phyloP scores from a whole-genome alignment of 2,888 invertebrate genomes.

The Lasius fuliginosus region DNA sequence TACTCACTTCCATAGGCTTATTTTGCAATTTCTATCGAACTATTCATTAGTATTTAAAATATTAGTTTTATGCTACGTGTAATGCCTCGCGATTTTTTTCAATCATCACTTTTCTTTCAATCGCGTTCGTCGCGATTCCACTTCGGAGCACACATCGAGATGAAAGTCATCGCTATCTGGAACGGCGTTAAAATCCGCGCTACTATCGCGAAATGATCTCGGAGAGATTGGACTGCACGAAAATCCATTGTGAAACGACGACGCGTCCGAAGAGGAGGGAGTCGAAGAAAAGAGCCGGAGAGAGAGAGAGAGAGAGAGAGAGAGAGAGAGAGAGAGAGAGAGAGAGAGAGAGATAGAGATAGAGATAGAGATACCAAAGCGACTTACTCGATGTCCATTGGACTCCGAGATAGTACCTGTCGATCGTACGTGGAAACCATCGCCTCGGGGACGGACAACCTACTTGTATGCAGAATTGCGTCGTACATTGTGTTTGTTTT shows the following conservation, averaged over 20 bases:
- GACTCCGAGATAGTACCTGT: slow-evolving; percentile 72
- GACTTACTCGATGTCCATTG: slow-evolving; percentile 62
- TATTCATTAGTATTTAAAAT: background rate
- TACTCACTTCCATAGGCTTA: background rate
- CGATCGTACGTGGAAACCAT: slow-evolving; percentile 75
- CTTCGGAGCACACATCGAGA: slow-evolving; percentile 1
- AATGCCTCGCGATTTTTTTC: slow-evolving; percentile 2
- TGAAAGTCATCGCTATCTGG: slow-evolving; percentile 36
- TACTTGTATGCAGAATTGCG: slow-evolving; percentile 81
- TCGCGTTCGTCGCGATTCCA: slow-evolving; percentile 3
- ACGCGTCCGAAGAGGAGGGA: slow-evolving; percentile 10
- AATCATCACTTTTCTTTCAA: background rate
- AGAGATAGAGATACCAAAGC: slow-evolving; percentile 66
- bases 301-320: slow-evolving; percentile 62
- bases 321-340: slow-evolving; percentile 57
- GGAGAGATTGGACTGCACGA: slow-evolving; percentile 52
- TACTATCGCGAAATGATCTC: slow-evolving; percentile 52
- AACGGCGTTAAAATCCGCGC: slow-evolving; percentile 48
- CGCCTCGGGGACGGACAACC: slow-evolving; percentile 75
- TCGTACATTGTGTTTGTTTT: slow-evolving; percentile 86
- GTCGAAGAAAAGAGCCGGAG: slow-evolving; percentile 2
- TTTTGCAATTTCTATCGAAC: background rate
- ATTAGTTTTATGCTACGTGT: background rate
- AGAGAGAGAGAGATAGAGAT: slow-evolving; percentile 64
- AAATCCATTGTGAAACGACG: slow-evolving; percentile 56